phyloP scores from a whole-genome alignment of 2,888 invertebrate genomes.

The Nemapogon koenigi region DNA sequence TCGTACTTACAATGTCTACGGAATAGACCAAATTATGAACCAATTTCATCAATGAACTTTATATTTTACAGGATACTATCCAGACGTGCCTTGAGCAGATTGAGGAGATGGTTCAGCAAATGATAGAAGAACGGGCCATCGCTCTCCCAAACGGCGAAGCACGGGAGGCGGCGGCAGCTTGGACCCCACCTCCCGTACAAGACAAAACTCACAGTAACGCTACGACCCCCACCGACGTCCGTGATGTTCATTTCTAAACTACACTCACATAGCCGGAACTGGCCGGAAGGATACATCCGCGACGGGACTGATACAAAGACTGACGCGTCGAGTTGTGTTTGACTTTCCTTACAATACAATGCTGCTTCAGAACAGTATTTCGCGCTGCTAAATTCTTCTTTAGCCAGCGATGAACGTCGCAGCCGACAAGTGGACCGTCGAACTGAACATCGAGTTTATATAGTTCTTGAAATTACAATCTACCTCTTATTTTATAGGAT shows the following conservation, averaged over 20 bases:
- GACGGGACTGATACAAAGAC: conserved; percentile 58
- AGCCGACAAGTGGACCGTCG: neutral
- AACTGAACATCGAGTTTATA: conserved; percentile 28
- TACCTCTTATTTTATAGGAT: conserved; percentile 58
- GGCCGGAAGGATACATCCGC: conserved; percentile 2
- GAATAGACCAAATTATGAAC: too few species aligned
- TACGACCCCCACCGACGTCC: conserved; percentile 84
- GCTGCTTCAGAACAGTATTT: too few species aligned
- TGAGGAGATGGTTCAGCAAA: conserved; percentile 75
- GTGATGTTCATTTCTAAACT: conserved; percentile 79
- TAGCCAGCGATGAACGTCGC: neutral
- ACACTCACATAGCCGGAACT: neutral
- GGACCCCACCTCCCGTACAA: conserved; percentile 46
- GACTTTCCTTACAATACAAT: too few species aligned
- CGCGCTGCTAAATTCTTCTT: too few species aligned
- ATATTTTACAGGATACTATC: conserved; percentile 74
- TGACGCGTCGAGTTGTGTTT: conserved; percentile 39
- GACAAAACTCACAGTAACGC: conserved; percentile 75
- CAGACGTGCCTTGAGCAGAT: conserved; percentile 81
- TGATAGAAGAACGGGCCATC: conserved; percentile 47
- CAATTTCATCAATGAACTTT: neutral
- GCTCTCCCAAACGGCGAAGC: conserved; percentile 51
- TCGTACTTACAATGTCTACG: too few species aligned
- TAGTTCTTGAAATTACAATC: conserved; percentile 56
- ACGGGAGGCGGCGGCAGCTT: conserved; percentile 48